Conservation (phyloP, 2,797 vertebrate species). For the Leptatherina wallacei region DNA sequence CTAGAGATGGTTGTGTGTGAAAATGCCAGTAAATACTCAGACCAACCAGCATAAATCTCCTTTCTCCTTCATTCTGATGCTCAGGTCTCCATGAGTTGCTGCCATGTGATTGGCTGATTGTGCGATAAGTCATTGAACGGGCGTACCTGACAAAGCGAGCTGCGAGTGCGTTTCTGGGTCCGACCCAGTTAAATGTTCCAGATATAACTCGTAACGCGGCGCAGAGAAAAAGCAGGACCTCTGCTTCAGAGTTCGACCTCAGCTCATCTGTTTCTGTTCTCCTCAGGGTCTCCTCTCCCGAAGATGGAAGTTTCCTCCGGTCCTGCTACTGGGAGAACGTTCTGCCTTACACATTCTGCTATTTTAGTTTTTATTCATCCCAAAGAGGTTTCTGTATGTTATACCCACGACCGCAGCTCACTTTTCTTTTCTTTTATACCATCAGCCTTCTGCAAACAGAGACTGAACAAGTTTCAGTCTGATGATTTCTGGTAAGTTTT, state of each 20-base stretch:
- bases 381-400: not conserved
- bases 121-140: too few relatives aligned
- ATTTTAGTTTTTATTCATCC: constrained; percentile 20
- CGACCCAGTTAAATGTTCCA: not conserved
- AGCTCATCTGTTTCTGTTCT: not conserved
- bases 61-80: too few relatives aligned
- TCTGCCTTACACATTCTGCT: constrained; percentile 61
- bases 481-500: not conserved
- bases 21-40: too few relatives aligned
- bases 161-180: not conserved
- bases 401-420: not conserved
- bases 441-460: constrained; percentile 26
- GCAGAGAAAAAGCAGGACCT: too few relatives aligned
- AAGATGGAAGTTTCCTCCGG: constrained; percentile 14
- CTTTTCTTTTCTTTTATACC: not conserved
- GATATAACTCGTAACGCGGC: not conserved
- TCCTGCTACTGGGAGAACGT: constrained; percentile 20
- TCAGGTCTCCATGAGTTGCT: not conserved
- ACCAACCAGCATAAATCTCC: too few relatives aligned
- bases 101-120: too few relatives aligned
- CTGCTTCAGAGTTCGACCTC: too few relatives aligned
- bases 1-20: too few relatives aligned
- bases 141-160: too few relatives aligned
- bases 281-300: constrained; percentile 21
- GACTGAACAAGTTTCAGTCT: not conserved